Evolutionary conservation across 2,888 invertebrate genomes (phyloP).

Genomic region (Hirtodrosophila duncani): DNA sequence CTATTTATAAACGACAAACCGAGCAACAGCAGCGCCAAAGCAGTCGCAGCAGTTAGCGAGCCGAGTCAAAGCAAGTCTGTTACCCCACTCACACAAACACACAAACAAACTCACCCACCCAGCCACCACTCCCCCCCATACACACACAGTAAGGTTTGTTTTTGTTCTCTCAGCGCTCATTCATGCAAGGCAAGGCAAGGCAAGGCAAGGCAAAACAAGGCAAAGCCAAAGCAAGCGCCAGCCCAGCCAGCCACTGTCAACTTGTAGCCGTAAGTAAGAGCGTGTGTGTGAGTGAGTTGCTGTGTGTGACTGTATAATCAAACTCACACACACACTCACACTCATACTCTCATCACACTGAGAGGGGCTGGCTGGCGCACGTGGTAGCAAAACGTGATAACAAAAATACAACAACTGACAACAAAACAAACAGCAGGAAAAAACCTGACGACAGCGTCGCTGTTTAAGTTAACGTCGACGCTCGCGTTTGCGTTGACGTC

Average conservation of each 20-base stretch:
- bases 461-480: not conserved
- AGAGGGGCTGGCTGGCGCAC: constrained; percentile 62
- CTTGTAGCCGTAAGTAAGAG: not conserved
- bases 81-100: not conserved
- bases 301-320: constrained; percentile 16
- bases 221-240: constrained; percentile 25
- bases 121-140: no score
- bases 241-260: constrained; percentile 13
- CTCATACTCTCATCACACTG: no score
- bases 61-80: no score
- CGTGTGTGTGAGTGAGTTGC: constrained; percentile 11
- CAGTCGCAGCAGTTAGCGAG: constrained; percentile 20
- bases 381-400: constrained; percentile 77
- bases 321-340: constrained; percentile 11
- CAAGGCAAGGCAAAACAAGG: no score
- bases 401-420: constrained; percentile 62
- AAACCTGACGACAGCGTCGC: constrained; percentile 50
- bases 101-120: constrained; percentile 25
- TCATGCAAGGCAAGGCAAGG: no score
- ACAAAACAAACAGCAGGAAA: constrained; percentile 71
- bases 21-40: not conserved
- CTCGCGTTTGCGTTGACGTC: no score
- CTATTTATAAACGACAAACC: constrained; percentile 37
- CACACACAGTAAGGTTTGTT: no score
- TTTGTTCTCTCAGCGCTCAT: constrained; percentile 8